Evolutionary conservation across 2,888 invertebrate species (phyloP).

Genomic region (Endotricha flammealis): DNA sequence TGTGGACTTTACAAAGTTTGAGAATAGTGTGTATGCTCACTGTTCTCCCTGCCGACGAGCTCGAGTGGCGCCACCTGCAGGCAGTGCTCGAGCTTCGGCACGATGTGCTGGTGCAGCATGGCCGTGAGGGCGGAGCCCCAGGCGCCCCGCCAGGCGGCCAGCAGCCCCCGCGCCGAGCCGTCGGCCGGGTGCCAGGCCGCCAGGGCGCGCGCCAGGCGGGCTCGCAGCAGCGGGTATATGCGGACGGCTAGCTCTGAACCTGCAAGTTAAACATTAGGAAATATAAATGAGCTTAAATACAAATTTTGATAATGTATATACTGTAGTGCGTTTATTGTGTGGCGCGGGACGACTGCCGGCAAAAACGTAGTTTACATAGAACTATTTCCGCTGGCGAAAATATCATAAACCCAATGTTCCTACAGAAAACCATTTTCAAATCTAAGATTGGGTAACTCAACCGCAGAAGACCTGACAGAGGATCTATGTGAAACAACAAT

Average conservation of each 20-base stretch:
- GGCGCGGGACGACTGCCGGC: too few relatives aligned
- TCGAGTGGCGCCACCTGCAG: constrained; percentile 72
- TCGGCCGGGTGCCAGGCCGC: constrained; percentile 98
- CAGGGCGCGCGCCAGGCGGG: constrained; percentile 92
- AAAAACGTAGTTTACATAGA: too few relatives aligned
- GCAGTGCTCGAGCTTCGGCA: constrained; percentile 90
- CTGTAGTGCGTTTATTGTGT: too few relatives aligned
- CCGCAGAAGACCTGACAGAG: too few relatives aligned
- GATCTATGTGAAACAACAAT: too few relatives aligned
- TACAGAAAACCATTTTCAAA: too few relatives aligned
- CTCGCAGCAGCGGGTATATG: constrained; percentile 93
- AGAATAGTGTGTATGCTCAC: constrained; percentile 28
- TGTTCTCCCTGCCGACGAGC: constrained; percentile 52
- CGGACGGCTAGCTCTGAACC: constrained; percentile 70
- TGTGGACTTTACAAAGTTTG: too few relatives aligned
- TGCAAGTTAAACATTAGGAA: constrained; percentile 26
- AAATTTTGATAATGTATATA: too few relatives aligned
- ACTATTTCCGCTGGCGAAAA: too few relatives aligned
- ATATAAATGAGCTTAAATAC: too few relatives aligned
- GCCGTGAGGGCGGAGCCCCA: constrained; percentile 78
- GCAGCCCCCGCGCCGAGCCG: constrained; percentile 92
- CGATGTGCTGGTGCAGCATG: constrained; percentile 89
- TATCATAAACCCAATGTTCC: too few relatives aligned
- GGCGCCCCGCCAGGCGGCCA: constrained; percentile 90
- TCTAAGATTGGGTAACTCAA: too few relatives aligned